Conservation (phyloP, 2,113 vertebrate genomes). For the Rutilus rutilus region DNA sequence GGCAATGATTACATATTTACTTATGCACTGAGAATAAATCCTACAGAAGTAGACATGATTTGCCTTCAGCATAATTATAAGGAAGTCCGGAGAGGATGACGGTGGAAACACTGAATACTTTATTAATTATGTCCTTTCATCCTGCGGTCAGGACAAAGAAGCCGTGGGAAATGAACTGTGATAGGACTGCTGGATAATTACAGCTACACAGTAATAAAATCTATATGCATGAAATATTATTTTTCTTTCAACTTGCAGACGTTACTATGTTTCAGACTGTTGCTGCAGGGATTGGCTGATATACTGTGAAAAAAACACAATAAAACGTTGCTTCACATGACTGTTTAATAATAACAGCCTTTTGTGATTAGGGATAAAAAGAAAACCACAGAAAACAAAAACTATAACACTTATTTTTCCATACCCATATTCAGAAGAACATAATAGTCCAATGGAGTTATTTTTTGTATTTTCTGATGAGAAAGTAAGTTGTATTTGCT, state of each 20-base stretch:
- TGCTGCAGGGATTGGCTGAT: constrained; percentile 15
- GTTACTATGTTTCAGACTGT: not conserved
- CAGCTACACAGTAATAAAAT: constrained; percentile 26
- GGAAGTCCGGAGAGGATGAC: constrained; percentile 56
- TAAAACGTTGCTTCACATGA: not conserved
- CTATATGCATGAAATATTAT: constrained; percentile 6
- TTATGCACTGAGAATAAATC: constrained; percentile 60
- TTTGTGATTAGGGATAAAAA: not conserved
- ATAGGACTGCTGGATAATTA: constrained; percentile 25
- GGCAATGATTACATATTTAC: constrained; percentile 64
- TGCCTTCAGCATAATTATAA: constrained; percentile 67
- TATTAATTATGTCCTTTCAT: constrained; percentile 58
- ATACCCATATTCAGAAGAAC: not conserved
- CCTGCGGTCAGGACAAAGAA: constrained; percentile 43
- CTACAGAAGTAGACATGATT: constrained; percentile 67
- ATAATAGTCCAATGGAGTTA: not conserved
- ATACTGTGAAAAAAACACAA: not conserved
- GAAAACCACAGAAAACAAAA: not conserved
- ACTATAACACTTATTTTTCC: not conserved
- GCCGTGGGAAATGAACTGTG: constrained; percentile 2
- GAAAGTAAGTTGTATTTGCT: not conserved
- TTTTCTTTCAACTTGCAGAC: not conserved
- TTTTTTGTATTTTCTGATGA: not conserved
- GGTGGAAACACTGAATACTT: constrained; percentile 51
- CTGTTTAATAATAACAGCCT: not conserved